Evolutionary conservation across 64 coral and sea anemone genomes (phyloP), one percentile per base, ranked within the genome.

Genomic region (Hydrozoanthus tunicans): DNA sequence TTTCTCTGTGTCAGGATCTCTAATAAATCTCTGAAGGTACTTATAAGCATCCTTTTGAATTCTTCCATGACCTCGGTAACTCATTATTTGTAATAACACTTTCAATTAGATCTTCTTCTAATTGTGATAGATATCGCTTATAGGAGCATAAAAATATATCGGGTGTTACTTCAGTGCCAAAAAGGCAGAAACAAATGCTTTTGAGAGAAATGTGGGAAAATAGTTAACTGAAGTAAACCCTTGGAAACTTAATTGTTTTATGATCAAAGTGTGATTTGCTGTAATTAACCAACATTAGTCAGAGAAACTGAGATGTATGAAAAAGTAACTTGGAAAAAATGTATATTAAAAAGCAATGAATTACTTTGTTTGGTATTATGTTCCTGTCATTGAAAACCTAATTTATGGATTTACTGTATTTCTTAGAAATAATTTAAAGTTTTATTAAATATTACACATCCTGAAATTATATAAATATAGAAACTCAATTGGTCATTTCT

Each of bases 171-270:
- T 61, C 54, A 86, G 53, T 68, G 25, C 76, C 80, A 93, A 96
- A 96, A 51, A 90, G 88, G 75, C 82, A 96, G 56, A 88, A 92
- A 57, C 80, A 58, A 96, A 79, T 55, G 79, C 92, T 23, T 91
- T 95, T 53, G 90, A 92, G 8, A 95, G 77, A 67, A 96, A 96
- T 81, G 66, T 58, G 9, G 89, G 91, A 68, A 94, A 94, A 90
- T 96, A 94, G 9, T 53, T 63, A 8, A 96, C 92, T 64, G 77
- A 77, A 9, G 3, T 69, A 89, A 68, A 91, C 12, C 95, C 77
- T 43, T 96, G 25, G 62, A 85, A 1, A 81, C 54, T 76, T 81
- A 92, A 56, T 56, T 60, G 77, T 20, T 20, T 20, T 20, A 20
- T 20, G 20, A 20, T 20, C 20, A 0, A 20, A 20, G 20, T 20